A percentile compares a stretch with the other conserved stretches of the same genome.
phyloP scores from a whole-genome alignment of 2,797 vertebrate species.

The Lepus townsendii region DNA sequence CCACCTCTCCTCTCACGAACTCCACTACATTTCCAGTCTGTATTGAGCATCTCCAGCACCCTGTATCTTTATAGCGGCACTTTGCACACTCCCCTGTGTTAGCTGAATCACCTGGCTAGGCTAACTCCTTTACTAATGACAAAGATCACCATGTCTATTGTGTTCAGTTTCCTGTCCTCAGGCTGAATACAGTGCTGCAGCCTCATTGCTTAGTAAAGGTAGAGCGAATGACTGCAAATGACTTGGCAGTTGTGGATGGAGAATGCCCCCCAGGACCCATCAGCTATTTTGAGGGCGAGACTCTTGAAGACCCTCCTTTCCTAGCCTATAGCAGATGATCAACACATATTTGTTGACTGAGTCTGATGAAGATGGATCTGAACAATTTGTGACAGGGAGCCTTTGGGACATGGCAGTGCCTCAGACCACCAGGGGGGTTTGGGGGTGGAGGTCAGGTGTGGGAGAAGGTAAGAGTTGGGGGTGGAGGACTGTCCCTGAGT shows the following conservation, averaged over 20 bases:
- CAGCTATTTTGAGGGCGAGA: background rate
- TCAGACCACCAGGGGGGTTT: background rate
- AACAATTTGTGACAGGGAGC: background rate
- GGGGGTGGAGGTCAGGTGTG: fast-evolving
- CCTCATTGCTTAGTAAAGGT: background rate
- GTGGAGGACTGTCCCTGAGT: background rate
- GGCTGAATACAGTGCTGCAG: too few relatives aligned
- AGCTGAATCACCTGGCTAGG: background rate
- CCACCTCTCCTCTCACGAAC: too few relatives aligned
- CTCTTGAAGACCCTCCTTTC: background rate
- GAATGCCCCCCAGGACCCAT: fast-evolving
- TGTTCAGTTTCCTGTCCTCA: background rate
- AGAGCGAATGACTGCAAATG: background rate
- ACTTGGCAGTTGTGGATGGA: background rate
- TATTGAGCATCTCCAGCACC: background rate
- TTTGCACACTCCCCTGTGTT: background rate
- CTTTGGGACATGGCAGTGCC: background rate
- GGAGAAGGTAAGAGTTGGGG: background rate
- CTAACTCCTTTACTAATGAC: background rate
- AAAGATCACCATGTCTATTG: background rate
- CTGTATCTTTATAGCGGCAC: fast-evolving
- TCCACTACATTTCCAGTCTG: background rate
- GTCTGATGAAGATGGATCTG: background rate
- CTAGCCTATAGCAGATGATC: background rate
- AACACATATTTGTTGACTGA: background rate